Percentiles rank a stretch among this genome's conserved stretches.
These are phyloP conservation scores for Drosophila ohnishii DNA, from an alignment of 1,140 invertebrate species.

Conservation along the genomic window DNA sequence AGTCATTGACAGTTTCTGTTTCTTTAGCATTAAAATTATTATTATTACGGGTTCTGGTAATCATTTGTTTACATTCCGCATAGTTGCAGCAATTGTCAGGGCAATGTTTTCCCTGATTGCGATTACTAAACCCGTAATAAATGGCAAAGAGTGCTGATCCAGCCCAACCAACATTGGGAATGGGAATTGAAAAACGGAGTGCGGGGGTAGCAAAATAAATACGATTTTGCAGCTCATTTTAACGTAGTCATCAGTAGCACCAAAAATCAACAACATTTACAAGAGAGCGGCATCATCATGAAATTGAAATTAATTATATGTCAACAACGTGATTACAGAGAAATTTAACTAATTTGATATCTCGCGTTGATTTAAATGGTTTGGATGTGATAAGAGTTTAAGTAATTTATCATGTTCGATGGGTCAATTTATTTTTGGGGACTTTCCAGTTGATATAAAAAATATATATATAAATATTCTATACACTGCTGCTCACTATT, in stretches of 20 bases:
- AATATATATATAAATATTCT: not conserved
- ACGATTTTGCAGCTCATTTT: constrained; percentile 41
- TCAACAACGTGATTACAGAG: constrained; percentile 53
- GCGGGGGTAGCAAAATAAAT: constrained; percentile 33
- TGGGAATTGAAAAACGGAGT: constrained; percentile 16
- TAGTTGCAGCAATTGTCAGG: constrained; percentile 45
- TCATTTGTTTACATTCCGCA: constrained; percentile 54
- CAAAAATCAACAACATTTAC: constrained; percentile 38
- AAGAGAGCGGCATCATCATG: constrained; percentile 40
- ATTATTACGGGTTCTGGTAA: constrained; percentile 22
- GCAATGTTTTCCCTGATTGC: constrained; percentile 48
- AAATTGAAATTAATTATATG: constrained; percentile 62
- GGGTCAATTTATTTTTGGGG: constrained; percentile 20
- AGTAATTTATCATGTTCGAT: constrained; percentile 41
- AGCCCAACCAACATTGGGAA: constrained; percentile 9
- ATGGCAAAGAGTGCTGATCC: constrained; percentile 52
- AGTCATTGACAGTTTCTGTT: constrained; percentile 40
- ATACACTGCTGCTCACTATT: not conserved
- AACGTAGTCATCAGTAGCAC: constrained; percentile 39
- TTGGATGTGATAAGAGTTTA: constrained; percentile 25
- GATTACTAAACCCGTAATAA: constrained; percentile 49
- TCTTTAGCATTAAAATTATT: constrained; percentile 24
- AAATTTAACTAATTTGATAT: constrained; percentile 48
- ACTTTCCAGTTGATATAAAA: constrained; percentile 7
- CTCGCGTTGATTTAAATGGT: constrained; percentile 11